phyloP scores from a whole-genome alignment of 2,797 vertebrate genomes.

The Miichthys miiuy region DNA sequence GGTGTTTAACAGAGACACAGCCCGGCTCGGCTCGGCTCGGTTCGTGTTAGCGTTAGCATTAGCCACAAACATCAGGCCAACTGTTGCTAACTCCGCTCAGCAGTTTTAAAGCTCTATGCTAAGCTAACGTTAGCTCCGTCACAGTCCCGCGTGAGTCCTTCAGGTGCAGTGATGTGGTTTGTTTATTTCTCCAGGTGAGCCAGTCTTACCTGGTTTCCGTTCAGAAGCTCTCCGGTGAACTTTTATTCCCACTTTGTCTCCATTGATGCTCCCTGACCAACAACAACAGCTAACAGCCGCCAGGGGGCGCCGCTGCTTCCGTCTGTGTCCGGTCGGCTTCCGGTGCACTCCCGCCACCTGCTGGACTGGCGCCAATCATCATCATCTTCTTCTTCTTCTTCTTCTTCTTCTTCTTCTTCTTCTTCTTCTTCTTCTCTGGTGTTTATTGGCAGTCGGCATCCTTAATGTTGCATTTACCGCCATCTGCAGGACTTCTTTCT shows the following conservation, averaged over 20 bases:
- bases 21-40: no score
- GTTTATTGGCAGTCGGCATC: no score
- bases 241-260: conserved; percentile 46
- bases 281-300: not conserved
- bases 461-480: no score
- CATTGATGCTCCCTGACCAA: conserved; percentile 55
- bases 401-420: no score
- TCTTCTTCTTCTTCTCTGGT: no score
- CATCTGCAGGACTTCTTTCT: no score
- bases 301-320: conserved; percentile 9
- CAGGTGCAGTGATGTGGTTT: not conserved
- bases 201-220: conserved; percentile 45
- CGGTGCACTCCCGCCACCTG: not conserved
- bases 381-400: no score
- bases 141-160: not conserved
- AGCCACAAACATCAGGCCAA: conserved; percentile 43
- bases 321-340: not conserved
- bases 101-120: not conserved
- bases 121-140: conserved; percentile 18
- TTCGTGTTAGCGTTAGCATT: conserved; percentile 32
- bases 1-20: not conserved
- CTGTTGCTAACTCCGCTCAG: conserved; percentile 51
- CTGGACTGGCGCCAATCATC: not conserved
- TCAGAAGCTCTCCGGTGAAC: not conserved
- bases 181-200: not conserved